Percentiles rank a stretch among this genome's conserved stretches.
Conservation (phyloP, 37 sponge, comb jelly and placozoan genomes). For the Aphrocallistes beatrix region DNA sequence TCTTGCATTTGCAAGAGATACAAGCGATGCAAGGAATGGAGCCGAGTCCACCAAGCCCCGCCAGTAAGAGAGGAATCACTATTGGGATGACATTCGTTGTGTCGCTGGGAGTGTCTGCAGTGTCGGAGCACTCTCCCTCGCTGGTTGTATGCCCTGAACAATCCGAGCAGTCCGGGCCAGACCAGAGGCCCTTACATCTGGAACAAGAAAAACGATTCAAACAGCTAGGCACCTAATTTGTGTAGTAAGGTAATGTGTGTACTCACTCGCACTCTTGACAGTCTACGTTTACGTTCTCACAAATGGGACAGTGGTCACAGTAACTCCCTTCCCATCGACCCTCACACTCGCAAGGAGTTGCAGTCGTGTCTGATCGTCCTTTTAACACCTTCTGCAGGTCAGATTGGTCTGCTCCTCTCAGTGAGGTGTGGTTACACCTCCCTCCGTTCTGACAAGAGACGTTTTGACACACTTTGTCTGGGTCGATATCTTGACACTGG, state of each 20-base stretch:
- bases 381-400: not conserved
- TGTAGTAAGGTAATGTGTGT: not conserved
- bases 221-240: not conserved
- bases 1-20: not conserved
- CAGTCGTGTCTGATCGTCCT: not conserved
- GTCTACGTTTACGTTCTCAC: not conserved
- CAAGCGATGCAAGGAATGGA: not conserved
- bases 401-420: not conserved
- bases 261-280: not conserved
- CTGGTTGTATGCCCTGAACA: not conserved
- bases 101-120: not conserved
- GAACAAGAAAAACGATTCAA: not conserved
- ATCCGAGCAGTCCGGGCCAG: not conserved
- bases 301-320: not conserved
- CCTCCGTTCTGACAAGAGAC: not conserved
- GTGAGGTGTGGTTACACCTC: not conserved
- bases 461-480: not conserved
- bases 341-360: not conserved
- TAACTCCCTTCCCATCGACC: not conserved
- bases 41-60: not conserved
- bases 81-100: not conserved
- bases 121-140: not conserved
- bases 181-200: not conserved
- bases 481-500: not conserved
- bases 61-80: not conserved